Percentiles rank a stretch among this genome's conserved stretches.
phyloP scores from a whole-genome alignment of 2,888 invertebrate genomes.

The Aphodius sticticus region DNA sequence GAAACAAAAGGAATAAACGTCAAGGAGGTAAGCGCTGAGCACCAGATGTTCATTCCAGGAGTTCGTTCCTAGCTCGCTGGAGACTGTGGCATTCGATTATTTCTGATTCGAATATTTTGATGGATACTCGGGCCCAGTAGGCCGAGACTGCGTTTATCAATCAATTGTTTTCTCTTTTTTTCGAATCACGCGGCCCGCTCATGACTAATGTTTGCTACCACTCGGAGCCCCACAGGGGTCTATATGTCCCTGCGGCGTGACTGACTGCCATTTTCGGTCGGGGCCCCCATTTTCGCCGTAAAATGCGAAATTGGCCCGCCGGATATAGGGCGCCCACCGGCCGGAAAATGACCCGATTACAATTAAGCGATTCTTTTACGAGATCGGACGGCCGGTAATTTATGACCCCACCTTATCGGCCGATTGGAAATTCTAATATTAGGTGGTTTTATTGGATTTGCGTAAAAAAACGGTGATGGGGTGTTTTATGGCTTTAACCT shows the following conservation, averaged over 20 bases:
- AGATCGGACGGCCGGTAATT: slow-evolving; percentile 7
- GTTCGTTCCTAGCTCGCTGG: not conserved
- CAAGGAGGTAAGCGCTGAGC: not conserved
- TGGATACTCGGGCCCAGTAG: slow-evolving; percentile 34
- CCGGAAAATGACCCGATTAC: slow-evolving; percentile 16
- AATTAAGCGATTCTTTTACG: slow-evolving; percentile 21
- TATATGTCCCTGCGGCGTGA: slow-evolving; percentile 32
- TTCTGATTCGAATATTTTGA: slow-evolving; percentile 37
- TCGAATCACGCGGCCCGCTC: slow-evolving; percentile 29
- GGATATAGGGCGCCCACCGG: slow-evolving; percentile 5
- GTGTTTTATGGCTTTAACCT: not conserved
- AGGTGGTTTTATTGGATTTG: not conserved
- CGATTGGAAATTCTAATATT: slow-evolving; percentile 4
- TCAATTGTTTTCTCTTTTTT: slow-evolving; percentile 28
- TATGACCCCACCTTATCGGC: not conserved
- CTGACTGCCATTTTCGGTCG: slow-evolving; percentile 30
- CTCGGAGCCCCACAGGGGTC: slow-evolving; percentile 30
- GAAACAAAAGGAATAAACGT: slow-evolving; percentile 11
- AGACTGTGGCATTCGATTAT: slow-evolving; percentile 31
- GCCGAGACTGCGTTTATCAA: slow-evolving; percentile 32
- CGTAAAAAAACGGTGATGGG: not conserved
- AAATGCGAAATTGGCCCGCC: slow-evolving; percentile 24
- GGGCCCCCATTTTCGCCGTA: slow-evolving; percentile 17
- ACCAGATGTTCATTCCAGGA: too few species aligned
- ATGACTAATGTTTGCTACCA: slow-evolving; percentile 37